phyloP scores from a whole-genome alignment of 2,113 vertebrate species.

The Cololabis saira region DNA sequence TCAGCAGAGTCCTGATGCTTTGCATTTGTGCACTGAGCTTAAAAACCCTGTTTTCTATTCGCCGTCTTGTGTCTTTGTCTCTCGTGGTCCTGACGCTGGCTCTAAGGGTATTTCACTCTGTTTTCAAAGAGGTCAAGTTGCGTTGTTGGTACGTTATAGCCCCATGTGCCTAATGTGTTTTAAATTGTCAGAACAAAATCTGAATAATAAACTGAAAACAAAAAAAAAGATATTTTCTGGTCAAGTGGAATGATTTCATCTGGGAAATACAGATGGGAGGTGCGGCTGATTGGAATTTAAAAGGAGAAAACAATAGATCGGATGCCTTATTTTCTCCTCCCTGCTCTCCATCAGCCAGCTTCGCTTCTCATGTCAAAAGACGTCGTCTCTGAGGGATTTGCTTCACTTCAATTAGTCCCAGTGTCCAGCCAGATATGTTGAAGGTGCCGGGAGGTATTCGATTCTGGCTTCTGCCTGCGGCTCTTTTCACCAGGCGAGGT shows the following conservation, averaged over 20 bases:
- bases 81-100: slow-evolving; percentile 19
- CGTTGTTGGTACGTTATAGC: slow-evolving; percentile 3
- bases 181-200: slow-evolving; percentile 11
- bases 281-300: no score
- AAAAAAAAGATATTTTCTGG: neutral
- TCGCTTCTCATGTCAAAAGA: neutral
- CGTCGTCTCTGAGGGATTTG: slow-evolving; percentile 18
- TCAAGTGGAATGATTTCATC: no score
- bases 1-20: neutral
- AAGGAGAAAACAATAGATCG: no score
- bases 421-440: slow-evolving; percentile 32
- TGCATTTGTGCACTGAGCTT: slow-evolving; percentile 34
- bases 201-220: slow-evolving; percentile 28
- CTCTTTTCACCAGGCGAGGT: slow-evolving; percentile 5
- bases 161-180: neutral
- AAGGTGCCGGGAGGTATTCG: slow-evolving; percentile 34
- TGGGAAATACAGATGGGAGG: no score
- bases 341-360: no score
- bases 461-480: slow-evolving; percentile 22
- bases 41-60: slow-evolving; percentile 3
- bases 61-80: slow-evolving; percentile 9
- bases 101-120: slow-evolving; percentile 12
- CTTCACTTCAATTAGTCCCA: slow-evolving; percentile 23
- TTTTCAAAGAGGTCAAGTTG: slow-evolving; percentile 27
- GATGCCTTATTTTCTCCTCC: no score